Base-by-base conservation (phyloP, 2,888 invertebrate genomes). In the Prosapia bicincta region DNA sequence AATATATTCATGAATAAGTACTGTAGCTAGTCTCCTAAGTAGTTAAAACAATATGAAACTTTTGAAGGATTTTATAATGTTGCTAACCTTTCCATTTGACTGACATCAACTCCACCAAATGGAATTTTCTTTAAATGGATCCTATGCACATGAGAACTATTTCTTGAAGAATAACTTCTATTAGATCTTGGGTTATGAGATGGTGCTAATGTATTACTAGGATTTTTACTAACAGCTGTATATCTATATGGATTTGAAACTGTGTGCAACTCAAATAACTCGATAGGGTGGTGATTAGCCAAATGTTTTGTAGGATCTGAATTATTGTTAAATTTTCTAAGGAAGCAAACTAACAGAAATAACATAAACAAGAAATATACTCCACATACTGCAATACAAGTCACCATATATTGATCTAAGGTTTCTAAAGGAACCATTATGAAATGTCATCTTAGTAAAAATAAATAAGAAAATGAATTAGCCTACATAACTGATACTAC, bases 351-450 rank as follows among this genome's bases (percentile, higher is more conserved):
- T 30, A 76, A 71, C 26, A 76, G 70, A 67, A 76, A 76, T 13
- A 76, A 69, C 76, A 76, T 76, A 43, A 76, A 76, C 69, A 76
- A 26, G 6, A 74, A 70, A 74, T 76, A 76, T 66, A 76, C 71
- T 15, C 70, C 76, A 74, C 76, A 72, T 23, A 66, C 67, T 9
- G 76, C 76, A 30, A 76, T 72, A 20, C 72, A 72, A 26, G 72
- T 72, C 15, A 74, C 74, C 76, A 76, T 76, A 66, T 76, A 76
- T 66, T 76, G 74, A 67, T 76, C 76, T 71, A 76, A 66, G 28
- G 73, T 76, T 76, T 76, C 76, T 38, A 76, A 38, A 38, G 76
- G 76, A 66, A 69, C 66, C 76, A 76, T 76, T 38, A 66, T 76
- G 70, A 28, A 38, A 54, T 69, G 26, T 68, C 76, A 76, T 76